These are phyloP conservation scores for Cephus spinipes DNA, from an alignment of 2,888 invertebrate species.

Conservation along the genomic window DNA sequence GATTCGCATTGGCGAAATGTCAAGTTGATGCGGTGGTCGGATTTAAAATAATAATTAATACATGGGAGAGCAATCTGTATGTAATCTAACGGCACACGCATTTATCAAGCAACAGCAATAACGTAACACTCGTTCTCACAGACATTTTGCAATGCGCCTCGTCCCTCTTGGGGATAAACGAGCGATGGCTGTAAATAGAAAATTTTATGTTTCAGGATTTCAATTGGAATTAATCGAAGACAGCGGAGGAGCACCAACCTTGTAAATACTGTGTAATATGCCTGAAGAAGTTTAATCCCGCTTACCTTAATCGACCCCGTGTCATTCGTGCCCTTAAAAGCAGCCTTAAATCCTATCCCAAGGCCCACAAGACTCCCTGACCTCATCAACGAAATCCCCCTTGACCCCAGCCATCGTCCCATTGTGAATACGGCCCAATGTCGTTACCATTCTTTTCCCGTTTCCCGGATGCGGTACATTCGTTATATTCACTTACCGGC, in stretches of 20 bases:
- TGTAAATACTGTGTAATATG: constrained; percentile 64
- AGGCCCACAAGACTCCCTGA: neutral
- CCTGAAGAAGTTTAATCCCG: constrained; percentile 42
- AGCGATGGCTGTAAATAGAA: neutral
- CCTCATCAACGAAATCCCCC: neutral
- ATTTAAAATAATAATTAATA: neutral
- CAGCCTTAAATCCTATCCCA: neutral
- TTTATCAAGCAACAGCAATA: neutral
- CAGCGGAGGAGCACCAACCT: constrained; percentile 45
- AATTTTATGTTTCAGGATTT: constrained; percentile 50
- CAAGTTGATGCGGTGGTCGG: neutral
- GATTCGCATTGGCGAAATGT: neutral
- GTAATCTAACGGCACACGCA: neutral
- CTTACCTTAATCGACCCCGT: neutral
- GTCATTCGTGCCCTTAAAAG: constrained; percentile 1
- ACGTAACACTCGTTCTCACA: neutral
- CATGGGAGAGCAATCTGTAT: neutral
- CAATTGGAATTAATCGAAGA: constrained; percentile 44
- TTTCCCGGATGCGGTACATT: neutral
- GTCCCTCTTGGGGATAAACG: neutral
- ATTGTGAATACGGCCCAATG: constrained; percentile 28
- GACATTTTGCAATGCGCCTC: neutral
- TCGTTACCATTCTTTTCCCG: constrained; percentile 27
- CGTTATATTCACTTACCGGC: constrained; percentile 1
- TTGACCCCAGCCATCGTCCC: constrained; percentile 8